Percentiles rank a stretch among this genome's conserved stretches.
Conservation (phyloP, 2,888 invertebrate genomes). For the Dasypolia templi region DNA sequence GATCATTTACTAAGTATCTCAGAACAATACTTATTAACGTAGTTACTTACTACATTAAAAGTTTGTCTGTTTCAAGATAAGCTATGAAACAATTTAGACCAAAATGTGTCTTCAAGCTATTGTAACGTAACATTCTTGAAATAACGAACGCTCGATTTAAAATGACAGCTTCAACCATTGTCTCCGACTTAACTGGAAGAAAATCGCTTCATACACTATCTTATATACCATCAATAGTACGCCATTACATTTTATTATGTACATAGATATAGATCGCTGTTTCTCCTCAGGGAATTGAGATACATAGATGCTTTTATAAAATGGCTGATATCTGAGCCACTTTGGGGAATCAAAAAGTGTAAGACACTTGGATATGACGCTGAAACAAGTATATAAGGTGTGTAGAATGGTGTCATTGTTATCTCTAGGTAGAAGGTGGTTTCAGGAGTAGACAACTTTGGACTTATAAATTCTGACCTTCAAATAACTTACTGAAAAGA, state of each 20-base stretch:
- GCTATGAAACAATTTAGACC: neutral
- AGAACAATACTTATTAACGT: neutral
- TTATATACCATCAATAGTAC: constrained; percentile 52
- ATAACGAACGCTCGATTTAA: constrained; percentile 34
- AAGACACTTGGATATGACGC: constrained; percentile 42
- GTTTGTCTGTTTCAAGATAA: neutral
- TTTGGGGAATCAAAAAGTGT: constrained; percentile 56
- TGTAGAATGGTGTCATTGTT: constrained; percentile 15
- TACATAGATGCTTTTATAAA: constrained; percentile 60
- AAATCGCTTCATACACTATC: constrained; percentile 40
- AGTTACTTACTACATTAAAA: neutral
- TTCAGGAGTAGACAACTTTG: neutral
- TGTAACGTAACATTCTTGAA: neutral
- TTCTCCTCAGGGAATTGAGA: constrained; percentile 49
- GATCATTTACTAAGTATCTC: neutral
- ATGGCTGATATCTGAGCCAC: constrained; percentile 60
- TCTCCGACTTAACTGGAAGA: constrained; percentile 31
- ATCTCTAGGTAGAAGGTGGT: neutral
- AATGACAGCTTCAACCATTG: constrained; percentile 19
- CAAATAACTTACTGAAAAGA: neutral
- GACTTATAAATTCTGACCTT: neutral
- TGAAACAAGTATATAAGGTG: constrained; percentile 23
- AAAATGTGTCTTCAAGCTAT: constrained; percentile 2
- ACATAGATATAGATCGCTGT: constrained; percentile 49
- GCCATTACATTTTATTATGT: constrained; percentile 60